Base-by-base conservation (phyloP, 1,140 invertebrate species). In the Drosophila nebulosa region DNA sequence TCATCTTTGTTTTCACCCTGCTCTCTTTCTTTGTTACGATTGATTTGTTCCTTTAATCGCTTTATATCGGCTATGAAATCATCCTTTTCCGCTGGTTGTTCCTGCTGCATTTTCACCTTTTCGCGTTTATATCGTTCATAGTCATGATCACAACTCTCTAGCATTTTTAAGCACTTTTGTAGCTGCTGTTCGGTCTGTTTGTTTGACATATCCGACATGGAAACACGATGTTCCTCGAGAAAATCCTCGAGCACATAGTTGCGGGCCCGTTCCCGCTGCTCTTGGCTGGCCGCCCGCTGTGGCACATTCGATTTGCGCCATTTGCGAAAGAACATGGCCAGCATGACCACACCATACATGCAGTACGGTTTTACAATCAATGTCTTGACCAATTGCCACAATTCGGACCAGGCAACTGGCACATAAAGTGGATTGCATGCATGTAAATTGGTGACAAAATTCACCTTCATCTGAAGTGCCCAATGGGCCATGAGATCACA, bases 211-310 rank as follows among this genome's bases (percentile, higher is more conserved):
- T 91, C 90, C 14, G 68, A 69, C 89, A 91, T 91, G 24, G 90
- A 90, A 4, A 91, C 77, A 56, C 75, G 88, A 30, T 91, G 86
- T 50, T 90, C 90, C 60, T 91, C 90, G 0, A 91, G 71, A 36
- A 90, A 91, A 50, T 91, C 90, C 77, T 91, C 90, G 3, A 91
- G 64, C 6, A 91, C 77, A 69, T 91, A 91, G 52, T 91, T 91
- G 50, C 90, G 88, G 0, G 90, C 84, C 2, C 90, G 78, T 30
- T 91, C 89, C 1, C 63, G 72, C 53, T 69, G 79, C 68, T 91
- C 90, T 39, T 80, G 57, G 16, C 53, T 85, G 24, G 57, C 60
- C 12, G 71, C 42, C 10, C 32, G 64, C 35, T 74, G 12, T 0
- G 75, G 59, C 6, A 75, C 78, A 55, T 78, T 79, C 12, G 74